Evolutionary conservation across 2,797 vertebrate species (phyloP).

Genomic region (Galaxias olidus): DNA sequence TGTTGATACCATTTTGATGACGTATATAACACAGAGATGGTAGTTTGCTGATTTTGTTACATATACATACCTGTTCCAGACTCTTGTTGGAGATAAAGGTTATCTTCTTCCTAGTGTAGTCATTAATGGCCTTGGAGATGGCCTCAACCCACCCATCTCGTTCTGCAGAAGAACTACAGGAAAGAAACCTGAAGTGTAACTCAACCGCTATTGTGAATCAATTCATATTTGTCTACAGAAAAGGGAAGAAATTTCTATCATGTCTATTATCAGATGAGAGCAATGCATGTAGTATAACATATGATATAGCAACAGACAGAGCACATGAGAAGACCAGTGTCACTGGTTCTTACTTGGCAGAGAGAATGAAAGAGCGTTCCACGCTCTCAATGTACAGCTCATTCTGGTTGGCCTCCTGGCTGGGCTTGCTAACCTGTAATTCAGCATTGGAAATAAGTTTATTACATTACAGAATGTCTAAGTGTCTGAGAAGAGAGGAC

Average conservation of each 20-base stretch:
- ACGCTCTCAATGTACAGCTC: conserved; percentile 96
- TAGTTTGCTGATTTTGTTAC: too few species aligned
- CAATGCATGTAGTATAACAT: not conserved
- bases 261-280: not conserved
- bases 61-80: conserved; percentile 79
- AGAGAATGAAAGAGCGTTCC: conserved; percentile 96
- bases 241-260: not conserved
- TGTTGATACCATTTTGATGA: too few species aligned
- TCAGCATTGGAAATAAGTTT: conserved; percentile 17
- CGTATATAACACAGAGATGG: too few species aligned
- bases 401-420: conserved; percentile 92
- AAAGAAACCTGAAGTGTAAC: conserved; percentile 25
- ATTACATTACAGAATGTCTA: not conserved
- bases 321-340: conserved; percentile 5
- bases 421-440: conserved; percentile 91
- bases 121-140: conserved; percentile 88
- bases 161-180: conserved; percentile 85
- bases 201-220: not conserved
- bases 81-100: conserved; percentile 85
- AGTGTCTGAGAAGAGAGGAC: not conserved
- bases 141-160: conserved; percentile 93
- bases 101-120: conserved; percentile 89
- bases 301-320: not conserved
- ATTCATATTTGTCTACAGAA: not conserved
- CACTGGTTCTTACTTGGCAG: conserved; percentile 80